Base-by-base conservation (phyloP, 2,797 vertebrate species). In the Alca torda region DNA sequence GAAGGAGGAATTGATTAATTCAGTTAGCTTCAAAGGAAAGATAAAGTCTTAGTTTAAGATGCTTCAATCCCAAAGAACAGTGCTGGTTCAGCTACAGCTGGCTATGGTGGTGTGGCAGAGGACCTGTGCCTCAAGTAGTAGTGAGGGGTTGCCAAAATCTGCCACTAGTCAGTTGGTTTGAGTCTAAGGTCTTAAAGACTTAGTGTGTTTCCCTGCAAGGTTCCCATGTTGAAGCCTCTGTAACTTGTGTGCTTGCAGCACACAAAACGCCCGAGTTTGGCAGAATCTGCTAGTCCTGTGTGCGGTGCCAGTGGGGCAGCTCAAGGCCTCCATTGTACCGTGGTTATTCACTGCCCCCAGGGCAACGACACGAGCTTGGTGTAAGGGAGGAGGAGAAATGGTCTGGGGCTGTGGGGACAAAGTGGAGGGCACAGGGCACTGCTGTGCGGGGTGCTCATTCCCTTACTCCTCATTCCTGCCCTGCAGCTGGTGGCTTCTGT, bases 1-100 rank as follows among this genome's bases (percentile, higher is more conserved):
- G 78, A 81, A 79, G 63, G 37, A 87, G 28, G 94, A 93, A 72
- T 46, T 80, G 70, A 95, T 89, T 96, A 82, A 93, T 90, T 96
- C 90, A 59, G 72, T 50, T 93, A 72, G 48, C 80, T 92, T 77
- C 61, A 50, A 76, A 57, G 61, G 39, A 81, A 93, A 73, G 57
- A 43, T 83, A 11, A 95, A 89, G 28, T 48, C 81, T 82, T 50
- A 37, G 37, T 53, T 68, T 41, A 41, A 89, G 53, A 7, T 59
- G 30, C 16, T 50, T 61, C 60, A 68, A 0, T 15, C 20, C 74
- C 86, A 30, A 77, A 68, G 93, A 30, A 18, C 0, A 7, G 50
- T 10, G 35, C 60, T 79, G 72, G 51, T 45, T 85, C 1, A 0
- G 33, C 3, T 65, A 31, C 19, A n/a, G 50, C 19, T 77, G 53